Conservation (phyloP, 2,797 vertebrate species). For the Danio kyathit region DNA sequence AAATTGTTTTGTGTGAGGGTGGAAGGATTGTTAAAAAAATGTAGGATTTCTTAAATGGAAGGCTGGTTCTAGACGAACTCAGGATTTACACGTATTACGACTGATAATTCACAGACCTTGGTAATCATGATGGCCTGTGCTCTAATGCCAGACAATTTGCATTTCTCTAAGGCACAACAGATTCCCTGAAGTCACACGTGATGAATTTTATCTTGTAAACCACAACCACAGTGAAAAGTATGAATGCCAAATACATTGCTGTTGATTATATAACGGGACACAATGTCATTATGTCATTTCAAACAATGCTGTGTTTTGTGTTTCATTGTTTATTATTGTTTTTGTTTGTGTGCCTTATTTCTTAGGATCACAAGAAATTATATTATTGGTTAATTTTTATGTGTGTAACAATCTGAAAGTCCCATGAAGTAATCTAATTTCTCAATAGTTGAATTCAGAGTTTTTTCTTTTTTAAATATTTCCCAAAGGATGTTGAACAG, state of each 20-base stretch:
- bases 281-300: background rate
- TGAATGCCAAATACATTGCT: background rate
- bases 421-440: too few species aligned
- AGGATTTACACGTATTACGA: background rate
- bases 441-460: too few species aligned
- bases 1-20: background rate
- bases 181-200: background rate
- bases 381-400: too few species aligned
- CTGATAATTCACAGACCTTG: background rate
- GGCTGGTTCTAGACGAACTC: background rate
- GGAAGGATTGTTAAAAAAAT: background rate
- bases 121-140: background rate
- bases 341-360: too few species aligned
- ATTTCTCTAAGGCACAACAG: background rate
- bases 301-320: background rate
- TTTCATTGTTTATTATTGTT: too few species aligned
- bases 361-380: too few species aligned
- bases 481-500: too few species aligned
- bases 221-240: background rate
- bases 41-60: background rate
- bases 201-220: background rate
- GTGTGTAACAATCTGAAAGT: too few species aligned
- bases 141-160: background rate
- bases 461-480: too few species aligned
- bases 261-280: background rate